Base-by-base conservation (phyloP, 2,888 invertebrate genomes). In the Helleia helle region DNA sequence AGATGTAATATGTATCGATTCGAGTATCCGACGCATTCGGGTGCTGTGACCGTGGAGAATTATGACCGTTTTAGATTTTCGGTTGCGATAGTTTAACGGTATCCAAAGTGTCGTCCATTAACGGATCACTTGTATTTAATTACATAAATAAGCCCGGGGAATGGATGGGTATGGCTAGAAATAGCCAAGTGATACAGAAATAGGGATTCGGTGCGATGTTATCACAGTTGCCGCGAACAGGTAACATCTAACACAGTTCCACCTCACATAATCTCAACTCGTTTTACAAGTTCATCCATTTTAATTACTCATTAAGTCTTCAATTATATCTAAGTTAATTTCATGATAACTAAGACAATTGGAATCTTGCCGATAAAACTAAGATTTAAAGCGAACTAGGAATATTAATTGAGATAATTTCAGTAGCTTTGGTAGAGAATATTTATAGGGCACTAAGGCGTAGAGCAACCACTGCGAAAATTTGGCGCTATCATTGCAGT, bases 331-430 rank as follows among this genome's bases (percentile, higher is more conserved):
- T 79, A 77, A 62, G 61, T 68, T 68, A 70, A 69, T 72, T 73
- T 76, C 70, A 63, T 58, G 67, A 63, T 64, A 71, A 73, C 68
- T 76, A 75, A 64, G 61, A 75, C 67, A 71, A 77, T 71, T 83
- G 80, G 81, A 81, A 79, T 74, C 67, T 65, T 76, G 74, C 76
- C 77, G 71, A 80, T 81, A 79, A 69, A 73, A 62, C 79, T 84
- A 84, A 70, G 56, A 68, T 71, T 74, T 81, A 81, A 81, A 83
- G 81, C 81, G 73, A 77, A 76, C 77, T 83, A 84, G 81, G 83
- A 83, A 83, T 84, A 81, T 67, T 69, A 71, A n/a, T 72, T 80
- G 80, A 83, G 79, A 80, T 74, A 75, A 77, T 75, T 79, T 80
- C 79, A 76, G 72, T 74, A 76, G 70, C 83, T 84, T 84, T 83